Evolutionary conservation across 2,888 invertebrate genomes (phyloP), one percentile per base, ranked within the genome.

Genomic region (Brachylomia viminalis): DNA sequence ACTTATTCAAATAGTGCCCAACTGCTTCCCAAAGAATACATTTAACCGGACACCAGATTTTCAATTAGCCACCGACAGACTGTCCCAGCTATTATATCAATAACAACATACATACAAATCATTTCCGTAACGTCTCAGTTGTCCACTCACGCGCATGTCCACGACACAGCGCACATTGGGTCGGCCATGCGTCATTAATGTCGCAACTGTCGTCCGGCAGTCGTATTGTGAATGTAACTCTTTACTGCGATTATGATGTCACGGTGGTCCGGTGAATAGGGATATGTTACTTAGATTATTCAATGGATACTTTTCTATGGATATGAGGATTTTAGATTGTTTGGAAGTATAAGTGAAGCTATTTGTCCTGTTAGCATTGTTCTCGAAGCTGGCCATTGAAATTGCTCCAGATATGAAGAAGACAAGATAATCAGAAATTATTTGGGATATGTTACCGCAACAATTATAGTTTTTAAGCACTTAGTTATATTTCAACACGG

Each of bases 141-240:
- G 62, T 65, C 66, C 77, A 87, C 77, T 87, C 86, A 79, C 17
- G 86, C 86, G 86, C 88, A 87, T 87, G 73, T 88, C 86, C 88
- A 58, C 74, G 72, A 66, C 74, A 75, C 58, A 72, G 67, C 68
- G 64, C 68, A 73, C 62, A 72, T 42, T 66, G 77, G 78, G 33
- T 66, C 78, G 71, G 56, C 73, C 86, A 80, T 65, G 87, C 86
- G 87, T 84, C 79, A 75, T 78, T 87, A 86, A 86, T 74, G 84
- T 87, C 84, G 75, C 84, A 84, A 87, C 86, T 87, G 82, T 77
- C 79, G 82, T 76, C 84, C 75, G 75, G 62, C 73, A 58, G 75
- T n/a, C 62, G 66, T 68, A 85, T 80, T 86, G 86, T 85, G 73
- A 38, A 62, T 64, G 66, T 67, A 87, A 86, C 86, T 86, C 87